A percentile compares a stretch with the other conserved stretches of the same genome.
phyloP scores from a whole-genome alignment of 2,888 invertebrate species.

The Clanis bilineata region DNA sequence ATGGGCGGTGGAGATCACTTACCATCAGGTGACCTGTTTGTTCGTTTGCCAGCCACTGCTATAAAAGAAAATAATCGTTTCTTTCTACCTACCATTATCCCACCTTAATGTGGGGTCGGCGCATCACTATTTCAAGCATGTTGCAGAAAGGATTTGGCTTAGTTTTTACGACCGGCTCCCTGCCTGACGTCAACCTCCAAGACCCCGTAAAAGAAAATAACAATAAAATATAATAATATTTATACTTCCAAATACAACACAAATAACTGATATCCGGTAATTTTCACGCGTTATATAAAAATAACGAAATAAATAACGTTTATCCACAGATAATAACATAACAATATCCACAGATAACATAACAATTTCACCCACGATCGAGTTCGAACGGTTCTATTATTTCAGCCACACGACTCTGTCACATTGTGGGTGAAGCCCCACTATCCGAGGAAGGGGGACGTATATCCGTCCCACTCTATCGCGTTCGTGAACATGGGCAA shows the following conservation, averaged over 20 bases:
- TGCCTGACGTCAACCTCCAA: too few species aligned
- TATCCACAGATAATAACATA: conserved; percentile 3
- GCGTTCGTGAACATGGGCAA: conserved; percentile 72
- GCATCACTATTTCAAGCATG: too few species aligned
- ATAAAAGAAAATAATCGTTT: too few species aligned
- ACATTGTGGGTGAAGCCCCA: conserved; percentile 83
- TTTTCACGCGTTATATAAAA: not conserved
- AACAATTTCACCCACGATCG: conserved; percentile 25
- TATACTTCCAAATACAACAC: not conserved
- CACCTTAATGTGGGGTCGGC: too few species aligned
- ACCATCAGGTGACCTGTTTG: too few species aligned
- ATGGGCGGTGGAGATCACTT: too few species aligned
- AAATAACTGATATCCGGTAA: not conserved
- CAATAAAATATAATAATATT: not conserved
- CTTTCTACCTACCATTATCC: too few species aligned
- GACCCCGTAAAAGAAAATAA: too few species aligned
- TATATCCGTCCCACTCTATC: conserved; percentile 75
- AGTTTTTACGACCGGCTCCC: too few species aligned
- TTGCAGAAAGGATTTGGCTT: too few species aligned
- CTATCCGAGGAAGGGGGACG: conserved; percentile 69
- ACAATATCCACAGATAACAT: conserved; percentile 5
- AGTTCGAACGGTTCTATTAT: conserved; percentile 23
- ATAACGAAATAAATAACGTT: not conserved
- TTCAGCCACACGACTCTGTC: conserved; percentile 45
- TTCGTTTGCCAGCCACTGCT: too few species aligned